Percentiles rank a stretch among this genome's conserved stretches.
phyloP scores from a whole-genome alignment of 2,113 vertebrate species.

The Amblyopsis rosae region DNA sequence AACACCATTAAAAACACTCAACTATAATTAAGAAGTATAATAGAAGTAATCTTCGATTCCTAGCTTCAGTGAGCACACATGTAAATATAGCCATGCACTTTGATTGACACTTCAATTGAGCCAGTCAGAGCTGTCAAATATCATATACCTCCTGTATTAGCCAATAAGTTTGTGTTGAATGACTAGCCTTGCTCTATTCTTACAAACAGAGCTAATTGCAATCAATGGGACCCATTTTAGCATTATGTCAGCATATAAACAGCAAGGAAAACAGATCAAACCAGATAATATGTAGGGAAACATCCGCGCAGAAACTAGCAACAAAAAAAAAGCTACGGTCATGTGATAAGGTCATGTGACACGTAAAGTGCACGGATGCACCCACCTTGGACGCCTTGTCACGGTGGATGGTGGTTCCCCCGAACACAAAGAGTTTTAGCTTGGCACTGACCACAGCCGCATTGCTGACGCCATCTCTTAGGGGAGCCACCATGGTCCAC shows the following conservation, averaged over 20 bases:
- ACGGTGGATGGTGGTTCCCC: conserved; percentile 89
- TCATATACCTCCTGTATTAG: too few relatives aligned
- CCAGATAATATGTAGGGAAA: too few relatives aligned
- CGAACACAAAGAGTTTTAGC: conserved; percentile 92
- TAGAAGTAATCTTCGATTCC: too few relatives aligned
- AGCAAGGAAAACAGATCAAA: neutral
- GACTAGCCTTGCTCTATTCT: neutral
- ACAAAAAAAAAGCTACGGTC: too few relatives aligned
- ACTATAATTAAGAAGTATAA: too few relatives aligned
- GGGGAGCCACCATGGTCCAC: conserved; percentile 92
- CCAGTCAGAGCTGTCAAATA: too few relatives aligned
- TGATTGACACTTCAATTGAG: too few relatives aligned
- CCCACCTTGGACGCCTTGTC: conserved; percentile 87
- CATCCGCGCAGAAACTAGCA: neutral
- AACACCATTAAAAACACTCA: too few relatives aligned
- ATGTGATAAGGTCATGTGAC: neutral
- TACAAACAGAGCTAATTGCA: too few relatives aligned
- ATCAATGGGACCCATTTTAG: neutral
- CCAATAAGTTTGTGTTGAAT: too few relatives aligned
- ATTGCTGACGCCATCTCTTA: conserved; percentile 91
- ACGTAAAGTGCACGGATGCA: neutral
- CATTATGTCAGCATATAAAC: neutral
- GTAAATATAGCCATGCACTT: too few relatives aligned
- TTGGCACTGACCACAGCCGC: conserved; percentile 92
- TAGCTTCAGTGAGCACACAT: too few relatives aligned